These are phyloP conservation scores for Pseudomyrmex sp. DNA, from an alignment of 1,140 invertebrate species.

Conservation along the genomic window DNA sequence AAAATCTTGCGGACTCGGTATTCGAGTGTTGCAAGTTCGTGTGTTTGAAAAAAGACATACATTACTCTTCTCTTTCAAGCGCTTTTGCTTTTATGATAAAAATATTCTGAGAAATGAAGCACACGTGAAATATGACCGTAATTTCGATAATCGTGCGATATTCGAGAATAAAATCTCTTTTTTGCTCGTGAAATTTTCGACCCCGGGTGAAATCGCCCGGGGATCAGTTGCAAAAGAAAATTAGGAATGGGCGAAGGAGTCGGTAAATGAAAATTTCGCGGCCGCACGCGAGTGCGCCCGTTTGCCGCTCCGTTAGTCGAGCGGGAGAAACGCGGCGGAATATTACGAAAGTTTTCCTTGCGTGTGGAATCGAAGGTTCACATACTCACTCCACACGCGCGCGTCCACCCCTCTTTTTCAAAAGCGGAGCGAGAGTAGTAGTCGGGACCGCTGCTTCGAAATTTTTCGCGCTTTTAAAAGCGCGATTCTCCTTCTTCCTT, in stretches of 20 bases:
- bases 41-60: neutral
- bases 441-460: conserved; percentile 35
- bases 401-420: neutral
- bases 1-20: too few relatives aligned
- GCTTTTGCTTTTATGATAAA: neutral
- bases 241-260: conserved; percentile 18
- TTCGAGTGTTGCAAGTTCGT: neutral
- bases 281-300: neutral
- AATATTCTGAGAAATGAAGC: neutral
- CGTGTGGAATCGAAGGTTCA: conserved; percentile 33
- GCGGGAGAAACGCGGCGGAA: conserved; percentile 33
- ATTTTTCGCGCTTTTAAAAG: conserved; percentile 64
- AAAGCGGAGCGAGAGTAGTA: conserved; percentile 38
- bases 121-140: neutral
- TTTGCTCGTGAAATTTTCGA: conserved; percentile 3
- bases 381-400: neutral
- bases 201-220: conserved; percentile 11
- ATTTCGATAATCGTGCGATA: neutral
- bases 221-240: conserved; percentile 35
- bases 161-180: neutral
- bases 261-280: conserved; percentile 63
- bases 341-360: conserved; percentile 69
- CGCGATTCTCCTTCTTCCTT: neutral
- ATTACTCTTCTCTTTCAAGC: neutral
- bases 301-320: conserved; percentile 29